A percentile compares a stretch with the other conserved stretches of the same genome.
Conservation (phyloP, 1,140 invertebrate genomes). For the Laupala kohalensis region DNA sequence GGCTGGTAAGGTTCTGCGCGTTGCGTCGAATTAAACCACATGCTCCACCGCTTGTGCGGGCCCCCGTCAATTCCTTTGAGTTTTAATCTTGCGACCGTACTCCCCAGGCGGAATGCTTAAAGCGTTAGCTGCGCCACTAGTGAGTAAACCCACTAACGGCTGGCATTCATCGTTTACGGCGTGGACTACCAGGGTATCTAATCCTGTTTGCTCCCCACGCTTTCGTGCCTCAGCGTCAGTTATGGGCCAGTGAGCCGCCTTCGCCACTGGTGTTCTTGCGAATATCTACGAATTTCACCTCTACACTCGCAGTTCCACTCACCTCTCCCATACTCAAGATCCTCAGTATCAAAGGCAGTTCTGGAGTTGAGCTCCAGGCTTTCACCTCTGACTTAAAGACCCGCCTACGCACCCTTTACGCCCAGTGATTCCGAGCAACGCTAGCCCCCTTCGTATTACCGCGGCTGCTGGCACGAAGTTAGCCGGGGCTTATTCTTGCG, state of each 20-base stretch:
- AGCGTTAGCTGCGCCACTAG: slow-evolving; percentile 28
- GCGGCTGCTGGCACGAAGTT: slow-evolving; percentile 39
- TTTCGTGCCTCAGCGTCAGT: slow-evolving; percentile 31
- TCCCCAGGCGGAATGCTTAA: slow-evolving; percentile 33
- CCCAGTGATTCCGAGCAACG: slow-evolving; percentile 36
- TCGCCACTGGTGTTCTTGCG: slow-evolving; percentile 30
- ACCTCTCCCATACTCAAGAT: slow-evolving; percentile 26
- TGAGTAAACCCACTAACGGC: slow-evolving; percentile 16
- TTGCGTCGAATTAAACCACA: slow-evolving; percentile 39
- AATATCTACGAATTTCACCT: slow-evolving; percentile 30
- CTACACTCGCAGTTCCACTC: slow-evolving; percentile 29
- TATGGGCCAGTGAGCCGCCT: slow-evolving; percentile 24
- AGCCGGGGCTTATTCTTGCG: slow-evolving; percentile 30
- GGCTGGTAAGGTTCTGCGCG: slow-evolving; percentile 35
- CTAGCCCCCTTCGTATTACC: slow-evolving; percentile 35
- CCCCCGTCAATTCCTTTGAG: slow-evolving; percentile 34
- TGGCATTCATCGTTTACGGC: slow-evolving; percentile 30
- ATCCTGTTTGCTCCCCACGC: slow-evolving; percentile 34
- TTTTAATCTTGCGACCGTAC: slow-evolving; percentile 33
- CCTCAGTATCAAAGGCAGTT: slow-evolving; percentile 23
- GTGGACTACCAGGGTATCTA: slow-evolving; percentile 36
- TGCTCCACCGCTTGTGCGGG: slow-evolving; percentile 36
- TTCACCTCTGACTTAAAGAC: slow-evolving; percentile 26
- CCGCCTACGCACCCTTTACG: slow-evolving; percentile 33
- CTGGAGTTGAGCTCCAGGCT: slow-evolving; percentile 26